Evolutionary conservation across 2,113 vertebrate species (phyloP).

Genomic region (Glaucidium brasilianum): DNA sequence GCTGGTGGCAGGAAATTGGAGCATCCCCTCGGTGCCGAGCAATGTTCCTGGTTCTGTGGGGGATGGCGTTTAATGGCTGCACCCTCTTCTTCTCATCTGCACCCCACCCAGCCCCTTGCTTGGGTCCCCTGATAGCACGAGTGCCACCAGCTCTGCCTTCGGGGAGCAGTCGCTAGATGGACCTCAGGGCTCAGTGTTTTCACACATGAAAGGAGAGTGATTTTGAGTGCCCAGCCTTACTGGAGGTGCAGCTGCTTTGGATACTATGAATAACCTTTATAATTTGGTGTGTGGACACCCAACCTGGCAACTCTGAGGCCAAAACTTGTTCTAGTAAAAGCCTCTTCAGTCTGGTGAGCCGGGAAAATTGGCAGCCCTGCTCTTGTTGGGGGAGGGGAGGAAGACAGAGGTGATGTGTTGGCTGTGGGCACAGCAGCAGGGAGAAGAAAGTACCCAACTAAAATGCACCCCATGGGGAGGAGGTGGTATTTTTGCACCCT

Average conservation of each 20-base stretch:
- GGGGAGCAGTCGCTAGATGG: background rate
- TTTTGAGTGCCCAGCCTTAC: background rate
- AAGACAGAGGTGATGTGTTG: background rate
- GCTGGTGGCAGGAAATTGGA: background rate
- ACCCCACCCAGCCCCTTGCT: background rate
- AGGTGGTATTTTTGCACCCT: background rate
- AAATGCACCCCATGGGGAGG: fast-evolving
- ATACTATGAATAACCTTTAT: too few relatives aligned
- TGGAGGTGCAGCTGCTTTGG: too few relatives aligned
- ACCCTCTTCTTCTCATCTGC: background rate
- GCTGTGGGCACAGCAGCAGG: background rate
- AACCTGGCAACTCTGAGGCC: background rate
- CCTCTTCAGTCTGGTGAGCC: background rate
- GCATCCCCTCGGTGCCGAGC: background rate
- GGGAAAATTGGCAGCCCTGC: too few relatives aligned
- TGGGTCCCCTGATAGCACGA: background rate
- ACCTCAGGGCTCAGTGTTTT: background rate
- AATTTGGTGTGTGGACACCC: background rate
- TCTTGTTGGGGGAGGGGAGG: background rate
- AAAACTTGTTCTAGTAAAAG: background rate
- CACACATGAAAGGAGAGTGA: background rate
- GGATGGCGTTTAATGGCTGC: background rate
- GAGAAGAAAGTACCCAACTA: background rate
- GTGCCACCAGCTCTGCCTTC: background rate
- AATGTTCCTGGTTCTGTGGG: background rate